These are phyloP conservation scores for Microdon myrmicae DNA, from an alignment of 2,888 invertebrate genomes.

Conservation along the genomic window DNA sequence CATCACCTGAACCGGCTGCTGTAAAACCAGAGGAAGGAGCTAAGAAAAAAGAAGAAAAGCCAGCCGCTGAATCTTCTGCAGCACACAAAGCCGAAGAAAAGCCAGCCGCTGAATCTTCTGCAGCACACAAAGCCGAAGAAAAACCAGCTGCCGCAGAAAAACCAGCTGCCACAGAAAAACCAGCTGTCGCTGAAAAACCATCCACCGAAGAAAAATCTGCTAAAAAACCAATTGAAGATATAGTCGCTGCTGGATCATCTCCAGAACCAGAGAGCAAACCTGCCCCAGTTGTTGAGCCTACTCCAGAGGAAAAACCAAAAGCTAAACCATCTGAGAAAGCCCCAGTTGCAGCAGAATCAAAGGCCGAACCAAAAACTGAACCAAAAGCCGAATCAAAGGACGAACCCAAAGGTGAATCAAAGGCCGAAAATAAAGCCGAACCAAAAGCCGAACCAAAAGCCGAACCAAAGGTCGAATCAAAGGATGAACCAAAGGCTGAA, in stretches of 20 bases:
- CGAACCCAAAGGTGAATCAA: too few relatives aligned
- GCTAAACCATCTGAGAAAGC: neutral
- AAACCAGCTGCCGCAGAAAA: constrained; percentile 16
- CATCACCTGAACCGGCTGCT: neutral
- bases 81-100: constrained; percentile 4
- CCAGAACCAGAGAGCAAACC: too few relatives aligned
- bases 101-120: neutral
- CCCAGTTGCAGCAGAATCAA: neutral
- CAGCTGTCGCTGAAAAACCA: constrained; percentile 3
- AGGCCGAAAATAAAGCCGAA: neutral
- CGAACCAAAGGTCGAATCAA: too few relatives aligned
- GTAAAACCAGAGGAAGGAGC: too few relatives aligned
- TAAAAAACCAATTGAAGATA: constrained; percentile 1
- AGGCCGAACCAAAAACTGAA: neutral
- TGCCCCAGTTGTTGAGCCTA: constrained; percentile 2
- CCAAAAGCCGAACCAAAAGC: neutral
- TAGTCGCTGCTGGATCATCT: neutral
- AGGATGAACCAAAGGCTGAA: neutral
- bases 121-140: constrained; percentile 8
- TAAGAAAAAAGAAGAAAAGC: constrained; percentile 2
- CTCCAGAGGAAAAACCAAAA: constrained; percentile 1
- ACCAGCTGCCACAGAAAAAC: neutral
- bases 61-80: constrained; percentile 1
- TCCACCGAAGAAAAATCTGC: neutral
- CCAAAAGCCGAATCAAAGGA: neutral